Percentiles rank a stretch among this genome's conserved stretches.
These are phyloP conservation scores for Lacanobia oleracea DNA, from an alignment of 2,888 invertebrate genomes.

Conservation along the genomic window DNA sequence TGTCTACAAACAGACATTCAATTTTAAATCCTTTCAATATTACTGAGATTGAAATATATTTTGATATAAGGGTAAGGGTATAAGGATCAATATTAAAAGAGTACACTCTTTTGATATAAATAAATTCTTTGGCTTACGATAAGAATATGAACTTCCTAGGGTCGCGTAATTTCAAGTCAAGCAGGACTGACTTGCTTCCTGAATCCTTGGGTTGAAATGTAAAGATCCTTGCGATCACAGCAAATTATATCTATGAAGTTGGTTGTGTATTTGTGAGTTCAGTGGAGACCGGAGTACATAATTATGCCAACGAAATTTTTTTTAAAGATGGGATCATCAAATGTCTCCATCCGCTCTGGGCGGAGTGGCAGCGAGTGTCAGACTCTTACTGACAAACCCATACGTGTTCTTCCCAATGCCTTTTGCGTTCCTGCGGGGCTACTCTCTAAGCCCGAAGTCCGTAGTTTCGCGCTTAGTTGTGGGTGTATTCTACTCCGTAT, in stretches of 20 bases:
- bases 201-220: conserved; percentile 6
- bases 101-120: conserved; percentile 20
- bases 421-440: no score
- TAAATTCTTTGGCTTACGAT: conserved; percentile 13
- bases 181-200: conserved; percentile 28
- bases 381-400: no score
- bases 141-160: conserved; percentile 23
- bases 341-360: no score
- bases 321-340: no score
- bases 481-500: no score
- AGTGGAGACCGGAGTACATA: not conserved
- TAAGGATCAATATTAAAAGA: conserved; percentile 3
- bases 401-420: no score
- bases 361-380: no score
- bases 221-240: not conserved
- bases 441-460: no score
- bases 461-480: no score
- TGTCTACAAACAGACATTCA: not conserved
- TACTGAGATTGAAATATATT: not conserved
- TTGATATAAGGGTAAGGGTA: not conserved
- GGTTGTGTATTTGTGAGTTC: not conserved
- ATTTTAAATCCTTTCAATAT: not conserved
- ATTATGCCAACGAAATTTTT: no score
- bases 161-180: conserved; percentile 27
- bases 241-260: not conserved